phyloP scores from a whole-genome alignment of 2,113 vertebrate genomes.

The Xyrauchen texanus region DNA sequence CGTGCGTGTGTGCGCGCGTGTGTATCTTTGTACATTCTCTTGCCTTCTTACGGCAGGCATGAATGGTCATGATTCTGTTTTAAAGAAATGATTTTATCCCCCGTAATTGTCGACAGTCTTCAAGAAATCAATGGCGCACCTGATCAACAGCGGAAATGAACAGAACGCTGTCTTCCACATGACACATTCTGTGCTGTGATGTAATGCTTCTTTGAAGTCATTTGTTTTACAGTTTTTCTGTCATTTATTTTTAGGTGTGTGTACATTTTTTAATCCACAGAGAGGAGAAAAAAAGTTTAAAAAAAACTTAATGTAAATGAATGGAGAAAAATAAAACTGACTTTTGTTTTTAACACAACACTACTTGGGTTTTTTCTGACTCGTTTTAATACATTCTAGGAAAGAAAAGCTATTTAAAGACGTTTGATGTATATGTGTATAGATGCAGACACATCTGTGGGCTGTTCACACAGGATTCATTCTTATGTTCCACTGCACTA shows the following conservation, averaged over 20 bases:
- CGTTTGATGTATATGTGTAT: no score
- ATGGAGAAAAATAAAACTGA: slow-evolving; percentile 68
- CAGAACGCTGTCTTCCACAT: slow-evolving; percentile 63
- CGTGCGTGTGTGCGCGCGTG: not conserved
- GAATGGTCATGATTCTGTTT: slow-evolving; percentile 55
- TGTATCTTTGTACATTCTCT: slow-evolving; percentile 42
- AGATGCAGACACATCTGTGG: no score
- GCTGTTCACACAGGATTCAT: no score
- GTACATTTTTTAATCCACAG: slow-evolving; percentile 67
- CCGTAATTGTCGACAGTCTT: slow-evolving; percentile 34
- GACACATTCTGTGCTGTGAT: slow-evolving; percentile 67
- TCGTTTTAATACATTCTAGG: no score
- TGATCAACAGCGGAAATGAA: slow-evolving; percentile 38
- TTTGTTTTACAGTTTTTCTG: slow-evolving; percentile 51
- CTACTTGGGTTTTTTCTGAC: not conserved
- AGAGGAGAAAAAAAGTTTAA: slow-evolving; percentile 61
- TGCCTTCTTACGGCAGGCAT: slow-evolving; percentile 54
- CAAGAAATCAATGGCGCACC: slow-evolving; percentile 51
- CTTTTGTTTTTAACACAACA: slow-evolving; percentile 75
- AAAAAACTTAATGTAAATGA: slow-evolving; percentile 57
- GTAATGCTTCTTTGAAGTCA: slow-evolving; percentile 35
- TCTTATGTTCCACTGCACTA: no score
- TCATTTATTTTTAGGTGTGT: slow-evolving; percentile 53
- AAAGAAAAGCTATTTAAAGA: no score
- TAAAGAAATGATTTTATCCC: slow-evolving; percentile 49